Conservation (phyloP, 2,888 invertebrate species). For the Drosophila greeni region DNA sequence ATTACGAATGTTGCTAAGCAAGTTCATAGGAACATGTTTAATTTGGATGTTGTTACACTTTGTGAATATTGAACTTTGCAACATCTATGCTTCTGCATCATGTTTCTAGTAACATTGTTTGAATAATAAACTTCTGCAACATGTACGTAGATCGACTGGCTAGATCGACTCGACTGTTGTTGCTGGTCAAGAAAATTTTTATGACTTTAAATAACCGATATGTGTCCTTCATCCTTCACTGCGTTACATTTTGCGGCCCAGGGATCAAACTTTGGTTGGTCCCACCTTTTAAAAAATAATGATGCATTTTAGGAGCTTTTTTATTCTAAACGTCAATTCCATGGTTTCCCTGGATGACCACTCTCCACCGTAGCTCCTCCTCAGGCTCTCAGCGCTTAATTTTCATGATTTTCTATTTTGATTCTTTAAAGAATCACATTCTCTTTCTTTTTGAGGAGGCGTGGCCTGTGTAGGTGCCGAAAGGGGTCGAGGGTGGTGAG, state of each 20-base stretch:
- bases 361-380: slow-evolving; percentile 4
- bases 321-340: background rate
- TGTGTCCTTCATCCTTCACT: background rate
- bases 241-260: background rate
- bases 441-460: slow-evolving; percentile 2
- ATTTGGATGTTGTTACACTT: background rate
- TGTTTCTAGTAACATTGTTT: no score
- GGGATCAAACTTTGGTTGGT: no score
- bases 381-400: background rate
- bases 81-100: no score
- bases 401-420: background rate
- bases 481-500: background rate
- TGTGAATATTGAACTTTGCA: background rate
- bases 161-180: background rate
- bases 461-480: slow-evolving; percentile 5
- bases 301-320: background rate
- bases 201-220: background rate
- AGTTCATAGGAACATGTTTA: background rate
- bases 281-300: background rate
- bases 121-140: no score
- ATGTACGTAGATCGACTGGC: no score
- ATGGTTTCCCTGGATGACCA: background rate
- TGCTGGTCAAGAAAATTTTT: background rate
- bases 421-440: slow-evolving; percentile 3
- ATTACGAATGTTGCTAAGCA: background rate